Evolutionary conservation across 2,113 vertebrate genomes (phyloP), one percentile per base, ranked within the genome.

Genomic region (Melanotaenia duboulayi): DNA sequence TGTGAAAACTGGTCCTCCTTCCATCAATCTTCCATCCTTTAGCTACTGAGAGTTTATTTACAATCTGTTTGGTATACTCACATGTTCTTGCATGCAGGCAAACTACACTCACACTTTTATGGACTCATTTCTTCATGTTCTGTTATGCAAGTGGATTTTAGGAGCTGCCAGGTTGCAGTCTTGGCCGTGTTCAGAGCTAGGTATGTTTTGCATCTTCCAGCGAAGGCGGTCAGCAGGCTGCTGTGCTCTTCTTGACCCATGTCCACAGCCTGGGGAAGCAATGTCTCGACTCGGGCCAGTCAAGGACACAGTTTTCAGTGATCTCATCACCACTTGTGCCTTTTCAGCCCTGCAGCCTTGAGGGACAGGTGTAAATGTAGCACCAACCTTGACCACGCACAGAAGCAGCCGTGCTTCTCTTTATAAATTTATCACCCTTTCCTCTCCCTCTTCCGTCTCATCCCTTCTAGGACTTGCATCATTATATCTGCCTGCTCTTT

Each of bases 341-440:
- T 88, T 90, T 87, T 42, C 90, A 88, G 89, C 74, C 68, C 49
- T 58, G 62, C 89, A 87, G 86, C 94, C 92, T 94, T 94, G 86
- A 93, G 94, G 90, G 94, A 93, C 92, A 91, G 91, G 87, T 91
- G 85, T 91, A 92, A 93, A 94, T 92, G 91, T 90, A 89, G 77
- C 78, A 82, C 52, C 91, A 92, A 92, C 94, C 93, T 94, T 95
- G 90, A 91, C 77, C 82, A 39, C 67, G 66, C 58, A 24, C 68
- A 74, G 73, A 79, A 79, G 74, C 57, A 63, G 54, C 66, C 63
- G 79, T 57, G 65, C 80, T 89, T 82, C 87, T 91, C 86, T 80
- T 93, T 78, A 91, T 92, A 93, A 93, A 92, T 93, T 92, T 86
- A 92, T 88, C 80, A 76, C 52, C 79, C 71, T n/a, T 63, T 71